Evolutionary conservation across 2,113 vertebrate species (phyloP).

Genomic region (Todiramphus chloris): DNA sequence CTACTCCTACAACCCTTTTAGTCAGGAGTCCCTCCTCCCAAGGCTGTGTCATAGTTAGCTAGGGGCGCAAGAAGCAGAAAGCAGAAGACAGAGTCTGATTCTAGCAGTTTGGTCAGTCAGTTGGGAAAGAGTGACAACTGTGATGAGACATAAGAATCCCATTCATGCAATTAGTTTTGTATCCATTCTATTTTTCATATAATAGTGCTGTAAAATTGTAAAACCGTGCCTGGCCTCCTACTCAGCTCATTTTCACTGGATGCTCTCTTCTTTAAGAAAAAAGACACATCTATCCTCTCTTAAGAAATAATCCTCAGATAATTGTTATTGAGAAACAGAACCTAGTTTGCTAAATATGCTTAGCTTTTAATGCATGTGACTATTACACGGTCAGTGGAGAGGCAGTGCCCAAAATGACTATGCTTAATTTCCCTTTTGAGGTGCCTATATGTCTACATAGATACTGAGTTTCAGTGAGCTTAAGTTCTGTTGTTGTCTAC

Average conservation of each 20-base stretch:
- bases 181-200: not conserved
- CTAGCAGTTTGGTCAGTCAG: not conserved
- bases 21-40: not conserved
- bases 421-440: not conserved
- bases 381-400: not conserved
- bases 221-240: fast-evolving
- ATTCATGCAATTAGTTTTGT: not conserved
- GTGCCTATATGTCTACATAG: not conserved
- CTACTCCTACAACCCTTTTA: not conserved
- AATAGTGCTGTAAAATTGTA: not conserved
- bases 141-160: not conserved
- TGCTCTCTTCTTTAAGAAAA: not conserved
- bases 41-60: not conserved
- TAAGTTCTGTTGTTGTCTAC: not conserved
- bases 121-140: not conserved
- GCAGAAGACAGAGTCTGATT: not conserved
- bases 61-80: not conserved
- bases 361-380: not conserved
- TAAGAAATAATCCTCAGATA: not conserved
- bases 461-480: not conserved
- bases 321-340: not conserved
- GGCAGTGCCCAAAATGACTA: not conserved
- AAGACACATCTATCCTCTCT: not conserved
- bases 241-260: not conserved
- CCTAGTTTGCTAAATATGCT: not conserved